These are phyloP conservation scores for Acanthisitta chloris DNA, from an alignment of 2,113 vertebrate genomes.

Conservation along the genomic window DNA sequence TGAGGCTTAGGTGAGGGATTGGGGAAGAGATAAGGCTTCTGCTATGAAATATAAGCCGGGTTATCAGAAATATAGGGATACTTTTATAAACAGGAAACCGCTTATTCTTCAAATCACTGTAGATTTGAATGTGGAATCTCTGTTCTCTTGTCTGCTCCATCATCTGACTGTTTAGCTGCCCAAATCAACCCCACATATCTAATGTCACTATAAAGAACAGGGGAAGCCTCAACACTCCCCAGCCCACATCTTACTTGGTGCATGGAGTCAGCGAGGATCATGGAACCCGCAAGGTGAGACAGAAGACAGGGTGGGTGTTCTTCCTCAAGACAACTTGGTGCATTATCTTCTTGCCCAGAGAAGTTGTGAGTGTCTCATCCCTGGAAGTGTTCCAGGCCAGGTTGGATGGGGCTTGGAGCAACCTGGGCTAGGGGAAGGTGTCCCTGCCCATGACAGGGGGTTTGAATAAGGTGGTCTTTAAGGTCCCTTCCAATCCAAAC, in stretches of 20 bases:
- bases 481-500: not conserved
- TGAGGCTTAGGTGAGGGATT: not conserved
- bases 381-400: not conserved
- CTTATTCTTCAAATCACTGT: not conserved
- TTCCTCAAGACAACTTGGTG: not conserved
- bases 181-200: not conserved
- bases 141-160: not conserved
- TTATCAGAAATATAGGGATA: not conserved
- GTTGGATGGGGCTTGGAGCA: rapidly evolving
- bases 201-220: not conserved
- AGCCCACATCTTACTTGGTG: not conserved
- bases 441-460: not conserved
- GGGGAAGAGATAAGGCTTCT: not conserved
- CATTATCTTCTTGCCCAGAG: not conserved
- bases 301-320: not conserved
- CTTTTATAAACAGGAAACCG: not conserved
- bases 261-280: rapidly evolving
- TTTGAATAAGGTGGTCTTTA: not conserved
- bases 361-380: not conserved
- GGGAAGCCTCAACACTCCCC: not conserved
- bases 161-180: not conserved
- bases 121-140: not conserved
- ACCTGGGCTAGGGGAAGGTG: not conserved
- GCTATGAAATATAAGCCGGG: not conserved
- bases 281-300: not conserved